These are phyloP conservation scores for Ascaphus truei DNA, from an alignment of 2,113 vertebrate species.

Conservation along the genomic window DNA sequence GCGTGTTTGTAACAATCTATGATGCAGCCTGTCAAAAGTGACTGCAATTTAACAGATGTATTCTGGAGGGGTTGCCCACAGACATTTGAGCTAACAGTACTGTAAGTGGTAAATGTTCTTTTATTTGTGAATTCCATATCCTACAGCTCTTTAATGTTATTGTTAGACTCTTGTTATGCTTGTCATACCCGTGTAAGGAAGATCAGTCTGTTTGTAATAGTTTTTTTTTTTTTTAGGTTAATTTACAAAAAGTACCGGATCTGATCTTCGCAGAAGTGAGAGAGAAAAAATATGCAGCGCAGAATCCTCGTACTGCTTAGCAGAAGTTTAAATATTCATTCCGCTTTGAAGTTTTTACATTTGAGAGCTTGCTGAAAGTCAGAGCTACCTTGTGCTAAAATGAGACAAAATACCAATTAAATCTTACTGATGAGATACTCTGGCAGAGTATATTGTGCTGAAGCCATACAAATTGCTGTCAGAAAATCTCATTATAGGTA, in stretches of 20 bases:
- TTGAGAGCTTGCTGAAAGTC: constrained; percentile 24
- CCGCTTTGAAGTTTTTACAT: constrained; percentile 16
- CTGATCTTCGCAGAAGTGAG: background rate
- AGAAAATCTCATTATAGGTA: constrained; percentile 17
- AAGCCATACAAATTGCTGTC: constrained; percentile 20
- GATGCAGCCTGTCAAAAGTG: background rate
- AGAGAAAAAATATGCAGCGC: background rate
- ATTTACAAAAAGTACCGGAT: background rate
- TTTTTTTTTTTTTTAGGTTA: constrained; percentile 32
- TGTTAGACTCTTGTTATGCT: constrained; percentile 47
- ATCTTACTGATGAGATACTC: constrained; percentile 10
- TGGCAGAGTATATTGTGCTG: constrained; percentile 17
- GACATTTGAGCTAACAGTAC: constrained; percentile 42
- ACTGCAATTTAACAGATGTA: constrained; percentile 43
- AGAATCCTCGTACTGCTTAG: background rate
- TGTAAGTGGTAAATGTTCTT: constrained; percentile 21
- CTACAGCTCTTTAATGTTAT: constrained; percentile 38
- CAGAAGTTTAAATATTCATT: constrained; percentile 25
- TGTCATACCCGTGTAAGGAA: constrained; percentile 55
- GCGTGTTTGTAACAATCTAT: background rate
- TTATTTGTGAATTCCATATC: constrained; percentile 46
- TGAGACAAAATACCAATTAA: constrained; percentile 26
- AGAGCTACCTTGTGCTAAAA: constrained; percentile 33
- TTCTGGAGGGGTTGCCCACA: constrained; percentile 49
- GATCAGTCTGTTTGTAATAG: constrained; percentile 38